Evolutionary conservation across 2,113 vertebrate genomes (phyloP).

Genomic region (Ceratotherium simum): DNA sequence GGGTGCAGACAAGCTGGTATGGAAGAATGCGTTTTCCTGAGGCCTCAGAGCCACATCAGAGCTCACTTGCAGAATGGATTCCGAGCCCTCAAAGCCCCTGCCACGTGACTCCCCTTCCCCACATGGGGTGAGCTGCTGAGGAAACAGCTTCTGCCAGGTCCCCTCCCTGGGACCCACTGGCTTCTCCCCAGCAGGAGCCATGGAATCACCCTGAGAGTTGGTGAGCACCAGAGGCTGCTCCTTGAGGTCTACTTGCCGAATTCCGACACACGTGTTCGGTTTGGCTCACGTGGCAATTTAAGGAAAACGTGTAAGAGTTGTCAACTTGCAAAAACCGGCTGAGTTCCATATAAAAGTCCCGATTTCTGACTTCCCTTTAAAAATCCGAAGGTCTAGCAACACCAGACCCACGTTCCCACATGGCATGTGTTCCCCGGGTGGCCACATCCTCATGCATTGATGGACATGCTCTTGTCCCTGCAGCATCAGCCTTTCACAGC

Average conservation of each 20-base stretch:
- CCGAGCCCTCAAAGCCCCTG: background rate
- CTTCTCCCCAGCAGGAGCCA: background rate
- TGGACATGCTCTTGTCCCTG: background rate
- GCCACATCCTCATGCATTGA: background rate
- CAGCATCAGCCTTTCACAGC: accelerated
- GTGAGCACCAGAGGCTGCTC: background rate
- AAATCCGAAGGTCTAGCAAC: background rate
- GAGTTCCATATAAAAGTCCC: background rate
- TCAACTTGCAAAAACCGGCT: too few relatives aligned
- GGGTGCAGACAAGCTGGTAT: conserved; percentile 12
- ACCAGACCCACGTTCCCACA: background rate
- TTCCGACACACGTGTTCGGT: background rate
- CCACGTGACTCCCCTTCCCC: background rate
- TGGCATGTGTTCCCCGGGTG: accelerated
- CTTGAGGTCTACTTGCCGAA: background rate
- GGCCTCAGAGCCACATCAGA: conserved; percentile 33
- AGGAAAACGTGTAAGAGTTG: background rate
- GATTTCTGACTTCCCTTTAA: background rate
- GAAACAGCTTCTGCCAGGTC: too few relatives aligned
- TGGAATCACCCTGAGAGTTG: accelerated
- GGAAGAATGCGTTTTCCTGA: conserved; percentile 56
- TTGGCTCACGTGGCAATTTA: background rate
- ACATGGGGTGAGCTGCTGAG: background rate
- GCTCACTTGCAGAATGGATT: background rate
- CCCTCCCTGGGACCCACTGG: background rate